These are phyloP conservation scores for Eulemur rufifrons DNA, from an alignment of 2,113 vertebrate species.

Conservation along the genomic window DNA sequence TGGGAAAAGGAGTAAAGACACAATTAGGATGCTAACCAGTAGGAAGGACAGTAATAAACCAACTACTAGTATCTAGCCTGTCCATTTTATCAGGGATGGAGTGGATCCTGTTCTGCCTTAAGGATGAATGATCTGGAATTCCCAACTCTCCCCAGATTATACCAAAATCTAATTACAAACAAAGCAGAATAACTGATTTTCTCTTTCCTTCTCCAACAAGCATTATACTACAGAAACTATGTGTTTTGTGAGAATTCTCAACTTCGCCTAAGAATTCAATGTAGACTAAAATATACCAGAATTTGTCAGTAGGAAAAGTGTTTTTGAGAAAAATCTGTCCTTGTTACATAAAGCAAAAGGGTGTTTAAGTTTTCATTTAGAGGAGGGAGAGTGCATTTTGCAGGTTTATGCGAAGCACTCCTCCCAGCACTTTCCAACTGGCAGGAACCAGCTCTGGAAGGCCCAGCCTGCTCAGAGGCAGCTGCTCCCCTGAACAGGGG, in stretches of 20 bases:
- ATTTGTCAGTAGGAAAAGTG: not conserved
- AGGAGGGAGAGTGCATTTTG: not conserved
- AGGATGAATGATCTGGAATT: not conserved
- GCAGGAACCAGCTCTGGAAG: not conserved
- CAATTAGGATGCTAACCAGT: not conserved
- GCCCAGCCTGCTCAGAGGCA: not conserved
- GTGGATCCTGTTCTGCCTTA: constrained; percentile 12
- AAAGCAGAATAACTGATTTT: constrained; percentile 17
- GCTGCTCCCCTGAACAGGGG: not conserved
- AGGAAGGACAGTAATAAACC: not conserved
- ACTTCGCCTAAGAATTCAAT: constrained; percentile 43
- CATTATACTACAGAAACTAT: constrained; percentile 38
- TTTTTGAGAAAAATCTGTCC: not conserved
- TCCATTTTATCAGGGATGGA: not conserved
- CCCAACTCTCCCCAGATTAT: not conserved
- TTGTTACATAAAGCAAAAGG: constrained; percentile 24
- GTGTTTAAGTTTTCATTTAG: constrained; percentile 10
- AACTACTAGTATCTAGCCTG: not conserved
- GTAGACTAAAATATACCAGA: not conserved
- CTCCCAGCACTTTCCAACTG: not conserved
- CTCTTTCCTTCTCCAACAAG: constrained; percentile 2
- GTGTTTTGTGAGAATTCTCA: constrained; percentile 6
- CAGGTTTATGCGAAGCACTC: constrained; percentile 17
- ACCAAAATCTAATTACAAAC: constrained; percentile 21
- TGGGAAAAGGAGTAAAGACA: not conserved